Conservation (phyloP, 2,797 vertebrate genomes). For the Orestias chungarensis region DNA sequence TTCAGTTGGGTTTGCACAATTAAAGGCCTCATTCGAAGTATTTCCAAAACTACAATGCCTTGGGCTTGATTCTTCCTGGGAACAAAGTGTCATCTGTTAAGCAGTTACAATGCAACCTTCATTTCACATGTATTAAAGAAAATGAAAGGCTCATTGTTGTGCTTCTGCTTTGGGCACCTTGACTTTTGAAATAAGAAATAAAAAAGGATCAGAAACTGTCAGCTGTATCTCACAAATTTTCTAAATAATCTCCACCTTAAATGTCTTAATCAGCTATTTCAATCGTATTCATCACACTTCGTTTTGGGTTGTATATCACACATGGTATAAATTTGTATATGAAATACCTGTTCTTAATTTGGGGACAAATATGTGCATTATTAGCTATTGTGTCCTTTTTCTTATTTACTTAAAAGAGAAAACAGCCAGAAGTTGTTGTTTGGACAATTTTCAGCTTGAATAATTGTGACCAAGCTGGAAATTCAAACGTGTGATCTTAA, state of each 20-base stretch:
- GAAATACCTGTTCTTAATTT: not conserved
- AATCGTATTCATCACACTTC: not conserved
- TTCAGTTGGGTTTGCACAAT: not conserved
- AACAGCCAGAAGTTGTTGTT: not conserved
- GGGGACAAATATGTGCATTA: not conserved
- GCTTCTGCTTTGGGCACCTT: not conserved
- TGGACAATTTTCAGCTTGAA: not conserved
- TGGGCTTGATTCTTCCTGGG: not conserved
- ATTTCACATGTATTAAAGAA: not conserved
- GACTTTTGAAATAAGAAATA: not conserved
- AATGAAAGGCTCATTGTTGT: not conserved
- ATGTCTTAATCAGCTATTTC: not conserved
- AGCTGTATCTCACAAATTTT: not conserved
- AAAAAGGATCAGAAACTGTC: not conserved
- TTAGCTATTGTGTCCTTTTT: not conserved
- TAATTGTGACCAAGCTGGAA: not conserved
- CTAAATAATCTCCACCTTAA: not conserved
- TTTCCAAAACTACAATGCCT: not conserved
- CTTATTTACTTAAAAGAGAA: not conserved
- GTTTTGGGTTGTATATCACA: not conserved
- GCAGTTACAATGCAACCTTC: not conserved
- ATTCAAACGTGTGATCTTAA: not conserved
- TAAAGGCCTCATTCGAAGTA: not conserved
- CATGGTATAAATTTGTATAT: not conserved
- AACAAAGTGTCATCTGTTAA: not conserved